Base-by-base conservation (phyloP, 2,888 invertebrate genomes). In the Blastobasis lacticolella region DNA sequence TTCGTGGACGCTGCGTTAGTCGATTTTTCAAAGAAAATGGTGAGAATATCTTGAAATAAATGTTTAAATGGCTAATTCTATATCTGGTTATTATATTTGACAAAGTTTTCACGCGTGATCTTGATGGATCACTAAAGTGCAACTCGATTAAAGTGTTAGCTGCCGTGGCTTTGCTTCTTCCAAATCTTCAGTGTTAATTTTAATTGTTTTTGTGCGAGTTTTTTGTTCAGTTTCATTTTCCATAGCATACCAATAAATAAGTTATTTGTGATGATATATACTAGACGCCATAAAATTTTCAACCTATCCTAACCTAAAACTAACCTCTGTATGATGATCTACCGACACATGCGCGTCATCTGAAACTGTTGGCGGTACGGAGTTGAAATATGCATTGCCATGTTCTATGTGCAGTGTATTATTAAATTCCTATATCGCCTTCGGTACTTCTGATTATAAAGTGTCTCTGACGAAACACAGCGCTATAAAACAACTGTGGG, bases 271-370 rank as follows among this genome's bases (percentile, higher is more conserved):
- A 3, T 3, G 23, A 3, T 23, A 23, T 3, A 23, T 23, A 23
- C 23, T 10, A 37, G 45, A 37, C 37, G 44, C 4, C 0, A 44
- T 42, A 10, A 5, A 41, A 45, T 8, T 44, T 10, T 10, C 42
- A 38, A 47, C 38, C 5, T 49, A 46, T 40, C 37, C 49, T 10
- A 45, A 49, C 23, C 23, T 23, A 23, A 23, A 23, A 23, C 23
- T 6, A 42, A 7, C 42, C 9, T 6, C 2, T 63, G 50, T 51
- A 75, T 89, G 88, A 89, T 88, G 88, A 89, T 68, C 74, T 65
- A 69, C 72, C 72, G 89, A 85, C 89, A 89, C 89, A 89, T 89
- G 89, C 89, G 89, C 89, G 89, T 89, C 89, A 89, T 87, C 85
- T 88, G 88, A 89, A 73, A 76, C 73, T 75, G 73, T 64, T 66